Evolutionary conservation across 2,113 vertebrate species (phyloP).

Genomic region (Catharus bicknelli): DNA sequence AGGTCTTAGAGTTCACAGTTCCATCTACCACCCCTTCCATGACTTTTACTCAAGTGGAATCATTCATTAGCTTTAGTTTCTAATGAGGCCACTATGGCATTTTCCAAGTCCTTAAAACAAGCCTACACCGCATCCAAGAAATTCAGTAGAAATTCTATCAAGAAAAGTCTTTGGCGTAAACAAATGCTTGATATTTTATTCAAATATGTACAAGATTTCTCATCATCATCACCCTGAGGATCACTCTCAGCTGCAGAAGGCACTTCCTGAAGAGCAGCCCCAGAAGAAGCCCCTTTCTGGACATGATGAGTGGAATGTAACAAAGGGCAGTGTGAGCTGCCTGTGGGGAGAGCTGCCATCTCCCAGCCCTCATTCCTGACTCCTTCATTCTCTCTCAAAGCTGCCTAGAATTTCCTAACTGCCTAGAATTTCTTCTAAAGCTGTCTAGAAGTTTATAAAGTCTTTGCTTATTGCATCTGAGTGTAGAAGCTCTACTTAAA

Average conservation of each 20-base stretch:
- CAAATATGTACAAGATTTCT: not conserved
- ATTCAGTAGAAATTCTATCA: not conserved
- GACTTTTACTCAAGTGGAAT: not conserved
- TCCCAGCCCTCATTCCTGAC: not conserved
- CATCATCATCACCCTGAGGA: not conserved
- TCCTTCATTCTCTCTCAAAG: not conserved
- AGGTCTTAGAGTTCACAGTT: not conserved
- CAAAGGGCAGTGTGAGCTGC: not conserved
- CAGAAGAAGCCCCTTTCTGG: not conserved
- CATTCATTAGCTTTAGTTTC: not conserved
- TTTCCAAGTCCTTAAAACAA: not conserved
- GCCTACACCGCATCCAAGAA: rapidly evolving
- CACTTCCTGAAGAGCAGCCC: not conserved
- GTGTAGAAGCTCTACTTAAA: not conserved
- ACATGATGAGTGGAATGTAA: not conserved
- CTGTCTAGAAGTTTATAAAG: not conserved
- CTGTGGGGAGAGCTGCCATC: rapidly evolving
- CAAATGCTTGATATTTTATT: constrained; percentile 3
- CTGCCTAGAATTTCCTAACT: not conserved
- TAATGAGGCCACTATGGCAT: not conserved
- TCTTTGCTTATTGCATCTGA: not conserved
- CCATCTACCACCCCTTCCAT: not conserved
- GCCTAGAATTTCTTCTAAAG: not conserved
- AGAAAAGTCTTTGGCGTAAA: not conserved
- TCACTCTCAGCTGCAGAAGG: not conserved